Conservation (phyloP, 2,888 invertebrate species). For the Stenchaetothrips biformis region DNA sequence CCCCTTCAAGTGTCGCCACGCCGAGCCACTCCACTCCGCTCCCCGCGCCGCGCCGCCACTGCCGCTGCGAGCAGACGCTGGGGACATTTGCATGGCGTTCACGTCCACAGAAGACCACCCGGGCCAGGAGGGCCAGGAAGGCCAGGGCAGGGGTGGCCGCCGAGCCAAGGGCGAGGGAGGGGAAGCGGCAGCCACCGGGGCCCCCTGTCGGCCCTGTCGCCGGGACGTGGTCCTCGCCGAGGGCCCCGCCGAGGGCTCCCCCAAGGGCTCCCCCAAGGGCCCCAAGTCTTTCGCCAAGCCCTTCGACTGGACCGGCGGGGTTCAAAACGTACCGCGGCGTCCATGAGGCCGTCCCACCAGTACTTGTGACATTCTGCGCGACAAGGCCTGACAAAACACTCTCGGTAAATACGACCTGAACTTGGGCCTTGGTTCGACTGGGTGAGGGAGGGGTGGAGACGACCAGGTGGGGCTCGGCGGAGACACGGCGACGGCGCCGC, state of each 20-base stretch:
- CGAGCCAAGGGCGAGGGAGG: not conserved
- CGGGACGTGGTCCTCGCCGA: not conserved
- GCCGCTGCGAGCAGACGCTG: conserved; percentile 5
- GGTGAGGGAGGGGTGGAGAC: too few species aligned
- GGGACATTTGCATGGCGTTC: conserved; percentile 3
- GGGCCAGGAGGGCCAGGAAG: not conserved
- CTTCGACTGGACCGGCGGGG: not conserved
- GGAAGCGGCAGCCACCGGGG: not conserved
- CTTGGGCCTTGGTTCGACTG: too few species aligned
- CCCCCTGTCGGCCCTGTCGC: not conserved
- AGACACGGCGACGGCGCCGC: not conserved
- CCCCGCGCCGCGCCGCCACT: not conserved
- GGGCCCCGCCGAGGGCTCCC: not conserved
- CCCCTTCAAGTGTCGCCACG: not conserved
- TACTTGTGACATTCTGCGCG: not conserved
- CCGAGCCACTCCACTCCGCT: not conserved
- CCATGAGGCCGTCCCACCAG: not conserved
- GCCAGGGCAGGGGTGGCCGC: not conserved
- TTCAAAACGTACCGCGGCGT: not conserved
- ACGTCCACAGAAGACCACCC: conserved; percentile 19
- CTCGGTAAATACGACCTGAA: too few species aligned
- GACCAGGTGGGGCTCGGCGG: too few species aligned
- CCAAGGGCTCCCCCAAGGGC: not conserved
- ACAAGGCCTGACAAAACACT: not conserved
- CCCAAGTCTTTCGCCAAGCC: not conserved